Evolutionary conservation across 2,113 vertebrate genomes (phyloP).

Genomic region (Barbus barbus): DNA sequence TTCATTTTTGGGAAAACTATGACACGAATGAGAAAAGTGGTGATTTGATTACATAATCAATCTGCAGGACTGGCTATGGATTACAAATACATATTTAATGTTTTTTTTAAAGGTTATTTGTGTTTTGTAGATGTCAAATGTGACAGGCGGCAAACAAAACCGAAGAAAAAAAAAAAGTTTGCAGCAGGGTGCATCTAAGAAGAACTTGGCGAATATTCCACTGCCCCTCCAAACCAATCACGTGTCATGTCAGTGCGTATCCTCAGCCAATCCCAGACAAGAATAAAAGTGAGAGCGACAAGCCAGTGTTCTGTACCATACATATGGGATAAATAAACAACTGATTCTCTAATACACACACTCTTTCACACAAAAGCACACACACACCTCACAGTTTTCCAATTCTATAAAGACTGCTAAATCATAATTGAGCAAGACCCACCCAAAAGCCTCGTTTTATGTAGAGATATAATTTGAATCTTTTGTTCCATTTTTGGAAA

Average conservation of each 20-base stretch:
- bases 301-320: slow-evolving; percentile 90
- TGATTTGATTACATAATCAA: background rate
- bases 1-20: too few species aligned
- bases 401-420: slow-evolving; percentile 87
- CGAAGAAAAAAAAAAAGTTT: background rate
- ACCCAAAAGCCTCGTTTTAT: slow-evolving; percentile 39
- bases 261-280: slow-evolving; percentile 46
- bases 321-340: slow-evolving; percentile 89
- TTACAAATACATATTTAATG: background rate
- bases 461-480: slow-evolving; percentile 48
- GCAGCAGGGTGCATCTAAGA: background rate
- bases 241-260: slow-evolving; percentile 29
- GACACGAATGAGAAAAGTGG: background rate
- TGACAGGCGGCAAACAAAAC: background rate
- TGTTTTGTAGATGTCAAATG: background rate
- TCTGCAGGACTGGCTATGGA: slow-evolving; percentile 8
- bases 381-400: slow-evolving; percentile 81
- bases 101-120: background rate
- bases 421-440: slow-evolving; percentile 81
- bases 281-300: slow-evolving; percentile 70
- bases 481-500: background rate
- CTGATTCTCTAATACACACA: slow-evolving; percentile 69
- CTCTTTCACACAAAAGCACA: slow-evolving; percentile 50
- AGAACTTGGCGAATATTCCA: background rate
- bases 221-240: slow-evolving; percentile 41